Evolutionary conservation across 2,797 vertebrate genomes (phyloP), one percentile per base, ranked within the genome.

Genomic region (Champsocephalus esox): DNA sequence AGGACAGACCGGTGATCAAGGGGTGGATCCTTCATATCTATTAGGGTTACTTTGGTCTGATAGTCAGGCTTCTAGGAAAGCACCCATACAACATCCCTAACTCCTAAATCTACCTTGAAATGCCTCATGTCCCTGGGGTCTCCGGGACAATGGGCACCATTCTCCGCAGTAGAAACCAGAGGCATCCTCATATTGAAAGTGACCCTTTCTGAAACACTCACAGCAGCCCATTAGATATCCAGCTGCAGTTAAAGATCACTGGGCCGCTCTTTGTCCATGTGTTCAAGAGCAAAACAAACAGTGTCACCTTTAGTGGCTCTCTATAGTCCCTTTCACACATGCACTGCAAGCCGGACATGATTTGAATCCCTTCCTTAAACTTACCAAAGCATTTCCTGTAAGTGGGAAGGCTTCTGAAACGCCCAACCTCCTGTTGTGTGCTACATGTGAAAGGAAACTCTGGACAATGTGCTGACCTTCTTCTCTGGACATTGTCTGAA

Each of bases 141-240:
- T 57, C 12, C 9, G 46, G 64, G 81, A 93, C 88, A 93, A 93
- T 92, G 87, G 79, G 51, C 21, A 2, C 32, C 74, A 75, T 93
- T 93, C 83, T 90, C 75, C 79, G 50, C 17, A 3, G 17, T 67
- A 86, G 81, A 86, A 89, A 89, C 89, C 82, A 83, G 89, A 87
- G 80, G 89, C 70, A 87, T 85, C 89, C 78, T 87, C 69, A 78
- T 56, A 64, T 51, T 79, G 73, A 88, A 79, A 67, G 79, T 81
- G 83, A 79, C 80, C 79, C 62, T 43, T 66, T 19, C 59, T 61
- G 55, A 65, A 66, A 67, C 64, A 65, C 58, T 41, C 66, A 46
- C 50, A 44, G 73, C 59, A 41, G 74, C 85, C 87, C 74, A 92
- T 92, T 91, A 93, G 90, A 93, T 92, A 92, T 54, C 62, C 58